Evolutionary conservation across 2,888 invertebrate species (phyloP), one percentile per base, ranked within the genome.

Genomic region (Drosophila eohydei): DNA sequence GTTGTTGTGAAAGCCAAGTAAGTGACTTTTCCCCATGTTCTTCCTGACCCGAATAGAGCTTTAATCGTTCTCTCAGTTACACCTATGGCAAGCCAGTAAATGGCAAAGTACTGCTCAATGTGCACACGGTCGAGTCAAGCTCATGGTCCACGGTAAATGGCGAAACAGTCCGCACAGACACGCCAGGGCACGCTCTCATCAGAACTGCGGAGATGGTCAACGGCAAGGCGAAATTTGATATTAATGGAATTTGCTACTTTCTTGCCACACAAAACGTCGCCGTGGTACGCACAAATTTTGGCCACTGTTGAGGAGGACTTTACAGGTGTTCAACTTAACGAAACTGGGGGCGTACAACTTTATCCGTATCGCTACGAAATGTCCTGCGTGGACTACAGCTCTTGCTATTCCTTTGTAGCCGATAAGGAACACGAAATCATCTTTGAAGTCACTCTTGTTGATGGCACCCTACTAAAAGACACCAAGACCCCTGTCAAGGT

Each of bases 221-320:
- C 41, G 92, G 91, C 76, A 92, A 92, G 59, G 91, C 91, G 2
- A 91, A 92, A 57, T 83, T 92, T n/a, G 80, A 88, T 54, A 54
- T 91, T 0, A 90, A 90, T 67, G 60, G 86, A 90, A 6, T 91
- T 83, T 34, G 90, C 80, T 5, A 66, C 66, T 4, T 78, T 68
- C 52, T 63, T 91, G 62, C 83, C 74, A 0, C 71, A 70, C 54
- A 74, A 86, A 5, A 74, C 78, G 0, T 74, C 76, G 0, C n/a
- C 83, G 0, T 54, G 71, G 1, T 88, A 74, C 32, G 63, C 87
- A 8, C 74, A 77, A 11, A 95, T 98, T 54, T 96, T 97, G 90
- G 98, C 97, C 0, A 96, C 96, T 7, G 95, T 99, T 3, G 98
- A 98, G 92, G 99, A 99, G 93, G 95, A 95, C 62, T 94, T 97